Conservation (phyloP, 2,888 invertebrate genomes). For the Ormyrus thymus region DNA sequence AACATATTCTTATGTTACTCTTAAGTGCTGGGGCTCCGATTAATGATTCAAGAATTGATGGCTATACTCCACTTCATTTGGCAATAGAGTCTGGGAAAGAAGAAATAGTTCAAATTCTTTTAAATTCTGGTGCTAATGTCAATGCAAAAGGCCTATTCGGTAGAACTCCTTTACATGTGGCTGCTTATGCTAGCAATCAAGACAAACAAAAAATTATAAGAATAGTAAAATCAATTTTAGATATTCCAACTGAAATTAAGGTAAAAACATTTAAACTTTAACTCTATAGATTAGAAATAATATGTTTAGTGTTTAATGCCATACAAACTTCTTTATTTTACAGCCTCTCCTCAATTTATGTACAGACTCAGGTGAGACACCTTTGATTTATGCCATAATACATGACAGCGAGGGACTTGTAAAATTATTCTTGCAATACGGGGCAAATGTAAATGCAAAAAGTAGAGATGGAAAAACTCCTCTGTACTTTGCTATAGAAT, state of each 20-base stretch:
- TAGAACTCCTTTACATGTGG: conserved; percentile 33
- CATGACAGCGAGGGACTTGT: conserved; percentile 15
- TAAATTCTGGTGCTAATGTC: conserved; percentile 22
- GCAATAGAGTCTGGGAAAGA: conserved; percentile 41
- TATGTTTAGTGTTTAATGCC: background rate
- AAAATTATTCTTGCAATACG: conserved; percentile 30
- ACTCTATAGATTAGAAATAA: background rate
- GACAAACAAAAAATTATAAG: conserved; percentile 10
- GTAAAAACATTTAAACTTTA: conserved; percentile 13
- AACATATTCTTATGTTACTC: conserved; percentile 8
- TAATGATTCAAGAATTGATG: conserved; percentile 6
- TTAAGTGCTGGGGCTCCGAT: conserved; percentile 2
- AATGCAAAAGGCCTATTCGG: conserved; percentile 31
- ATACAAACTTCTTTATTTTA: background rate
- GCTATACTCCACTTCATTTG: conserved; percentile 26
- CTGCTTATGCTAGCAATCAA: conserved; percentile 13
- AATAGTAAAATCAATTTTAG: conserved; percentile 35
- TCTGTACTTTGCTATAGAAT: conserved; percentile 34
- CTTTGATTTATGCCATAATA: conserved; percentile 36
- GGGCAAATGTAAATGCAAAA: conserved; percentile 43
- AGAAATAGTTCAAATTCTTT: conserved; percentile 35
- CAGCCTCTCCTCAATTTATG: conserved; percentile 38
- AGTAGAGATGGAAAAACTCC: conserved; percentile 41
- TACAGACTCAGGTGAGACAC: conserved; percentile 35
- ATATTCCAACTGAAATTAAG: conserved; percentile 22